A percentile compares a stretch with the other conserved stretches of the same genome.
Evolutionary conservation across 2,888 invertebrate species (phyloP).

Genomic region (Choristoneura rosaceana): DNA sequence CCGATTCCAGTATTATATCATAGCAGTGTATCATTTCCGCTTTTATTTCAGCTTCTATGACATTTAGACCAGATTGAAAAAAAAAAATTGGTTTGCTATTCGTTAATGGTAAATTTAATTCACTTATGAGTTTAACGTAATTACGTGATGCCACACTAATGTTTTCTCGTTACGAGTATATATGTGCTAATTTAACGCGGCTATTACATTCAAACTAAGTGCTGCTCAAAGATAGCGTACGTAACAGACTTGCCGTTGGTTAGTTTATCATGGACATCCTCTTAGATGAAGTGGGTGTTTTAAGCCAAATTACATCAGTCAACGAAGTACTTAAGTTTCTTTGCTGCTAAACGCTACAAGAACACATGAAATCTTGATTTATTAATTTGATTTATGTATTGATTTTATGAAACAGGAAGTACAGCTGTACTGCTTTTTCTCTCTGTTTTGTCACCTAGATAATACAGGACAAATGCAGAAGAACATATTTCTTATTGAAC

Average conservation of each 20-base stretch:
- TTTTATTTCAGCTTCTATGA: not conserved
- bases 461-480: too few species aligned
- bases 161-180: conserved; percentile 12
- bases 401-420: too few species aligned
- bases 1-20: too few species aligned
- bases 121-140: not conserved
- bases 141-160: conserved; percentile 8
- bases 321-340: not conserved
- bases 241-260: conserved; percentile 4
- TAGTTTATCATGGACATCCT: not conserved
- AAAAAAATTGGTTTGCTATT: not conserved
- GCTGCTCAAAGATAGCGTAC: conserved; percentile 11
- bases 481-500: too few species aligned
- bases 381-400: too few species aligned
- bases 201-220: not conserved
- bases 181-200: conserved; percentile 4
- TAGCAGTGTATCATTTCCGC: not conserved
- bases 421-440: too few species aligned
- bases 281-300: not conserved
- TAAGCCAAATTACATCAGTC: not conserved
- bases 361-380: not conserved
- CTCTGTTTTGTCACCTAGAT: too few species aligned
- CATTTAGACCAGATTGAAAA: not conserved
- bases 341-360: not conserved
- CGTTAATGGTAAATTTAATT: not conserved